Conservation (phyloP, 1,140 invertebrate species). For the Oryctes rhinoceros region DNA sequence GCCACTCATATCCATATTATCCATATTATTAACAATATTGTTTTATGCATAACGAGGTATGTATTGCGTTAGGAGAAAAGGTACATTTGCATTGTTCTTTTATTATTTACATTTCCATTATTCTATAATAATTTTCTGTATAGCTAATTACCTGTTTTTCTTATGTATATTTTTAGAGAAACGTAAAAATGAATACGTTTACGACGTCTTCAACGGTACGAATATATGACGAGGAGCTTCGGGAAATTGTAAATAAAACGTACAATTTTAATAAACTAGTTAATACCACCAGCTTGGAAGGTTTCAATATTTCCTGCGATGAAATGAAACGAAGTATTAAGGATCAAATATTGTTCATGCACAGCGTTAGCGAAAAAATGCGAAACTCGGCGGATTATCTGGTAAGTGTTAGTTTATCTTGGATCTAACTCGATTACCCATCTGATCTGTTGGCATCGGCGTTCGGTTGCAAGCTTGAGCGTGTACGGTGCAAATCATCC, state of each 20-base stretch:
- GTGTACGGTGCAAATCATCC: no score
- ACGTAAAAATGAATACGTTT: not conserved
- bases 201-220: not conserved
- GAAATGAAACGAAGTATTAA: not conserved
- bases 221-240: not conserved
- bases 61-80: no score
- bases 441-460: no score
- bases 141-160: no score
- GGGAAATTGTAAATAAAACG: not conserved
- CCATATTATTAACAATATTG: no score
- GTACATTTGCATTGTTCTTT: no score
- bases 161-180: not conserved
- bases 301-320: not conserved
- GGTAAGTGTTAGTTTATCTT: constrained; percentile 7
- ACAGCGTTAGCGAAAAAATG: not conserved
- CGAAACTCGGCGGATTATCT: not conserved
- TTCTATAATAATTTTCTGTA: no score
- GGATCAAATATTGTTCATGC: not conserved
- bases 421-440: no score
- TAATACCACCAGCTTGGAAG: not conserved
- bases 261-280: not conserved
- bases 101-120: no score
- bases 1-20: no score
- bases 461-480: no score
- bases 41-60: no score